These are phyloP conservation scores for Ptychobarbus kaznakovi DNA, from an alignment of 2,797 vertebrate species.

Conservation along the genomic window DNA sequence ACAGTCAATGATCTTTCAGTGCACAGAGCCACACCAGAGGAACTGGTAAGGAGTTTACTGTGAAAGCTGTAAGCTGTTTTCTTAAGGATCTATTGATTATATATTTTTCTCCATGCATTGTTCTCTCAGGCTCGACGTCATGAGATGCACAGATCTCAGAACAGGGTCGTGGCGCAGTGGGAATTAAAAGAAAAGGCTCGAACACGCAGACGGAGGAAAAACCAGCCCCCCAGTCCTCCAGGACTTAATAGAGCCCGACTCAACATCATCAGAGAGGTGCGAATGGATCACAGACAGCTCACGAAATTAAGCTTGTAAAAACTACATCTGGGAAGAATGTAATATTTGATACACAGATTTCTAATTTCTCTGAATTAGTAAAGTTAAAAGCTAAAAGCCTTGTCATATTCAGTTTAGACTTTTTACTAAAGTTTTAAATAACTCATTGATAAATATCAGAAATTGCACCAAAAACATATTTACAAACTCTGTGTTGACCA, in stretches of 20 bases:
- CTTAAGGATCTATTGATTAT: neutral
- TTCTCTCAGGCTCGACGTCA: conserved; percentile 80
- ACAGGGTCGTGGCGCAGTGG: conserved; percentile 84
- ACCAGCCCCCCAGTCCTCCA: conserved; percentile 67
- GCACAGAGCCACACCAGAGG: conserved; percentile 86
- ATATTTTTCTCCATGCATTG: neutral
- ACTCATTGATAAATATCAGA: neutral
- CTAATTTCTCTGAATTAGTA: neutral
- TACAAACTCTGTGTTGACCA: neutral
- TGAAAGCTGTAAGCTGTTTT: neutral
- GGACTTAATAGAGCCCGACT: conserved; percentile 80
- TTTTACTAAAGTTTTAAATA: no score
- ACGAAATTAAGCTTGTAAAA: neutral
- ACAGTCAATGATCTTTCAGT: conserved; percentile 89
- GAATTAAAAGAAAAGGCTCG: conserved; percentile 87
- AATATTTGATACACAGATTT: neutral
- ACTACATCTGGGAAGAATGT: neutral
- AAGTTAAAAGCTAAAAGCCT: neutral
- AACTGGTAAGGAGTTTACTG: conserved; percentile 80
- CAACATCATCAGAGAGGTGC: conserved; percentile 88
- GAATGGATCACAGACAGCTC: neutral
- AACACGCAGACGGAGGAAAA: conserved; percentile 75
- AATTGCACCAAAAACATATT: neutral
- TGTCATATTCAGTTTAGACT: neutral
- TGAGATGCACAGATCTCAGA: conserved; percentile 91